Evolutionary conservation across 2,888 invertebrate genomes (phyloP).

Genomic region (Tineola bisselliella): DNA sequence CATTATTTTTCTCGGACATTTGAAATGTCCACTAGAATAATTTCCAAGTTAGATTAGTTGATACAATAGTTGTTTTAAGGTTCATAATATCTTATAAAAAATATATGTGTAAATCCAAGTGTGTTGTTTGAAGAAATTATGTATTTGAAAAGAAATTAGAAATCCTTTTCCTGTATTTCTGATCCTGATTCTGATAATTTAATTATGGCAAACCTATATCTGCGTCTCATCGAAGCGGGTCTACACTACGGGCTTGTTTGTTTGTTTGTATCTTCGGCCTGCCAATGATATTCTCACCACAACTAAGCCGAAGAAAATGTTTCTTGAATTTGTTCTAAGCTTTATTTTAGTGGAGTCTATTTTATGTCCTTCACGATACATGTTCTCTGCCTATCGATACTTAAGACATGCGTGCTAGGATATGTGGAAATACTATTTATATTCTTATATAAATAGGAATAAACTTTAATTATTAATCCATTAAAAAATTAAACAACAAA

Average conservation of each 20-base stretch:
- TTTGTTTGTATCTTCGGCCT: slow-evolving; percentile 46
- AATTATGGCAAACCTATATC: background rate
- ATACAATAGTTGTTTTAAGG: no score
- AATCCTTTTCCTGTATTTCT: background rate
- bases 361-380: background rate
- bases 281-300: slow-evolving; percentile 55
- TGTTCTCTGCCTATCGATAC: background rate
- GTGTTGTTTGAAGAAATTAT: no score
- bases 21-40: no score
- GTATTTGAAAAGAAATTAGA: no score
- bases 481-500: no score
- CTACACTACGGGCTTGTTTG: slow-evolving; percentile 19
- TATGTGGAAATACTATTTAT: background rate
- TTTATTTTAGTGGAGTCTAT: slow-evolving; percentile 6
- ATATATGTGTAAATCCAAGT: no score
- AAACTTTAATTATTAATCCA: no score
- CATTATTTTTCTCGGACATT: background rate
- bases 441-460: background rate
- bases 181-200: background rate
- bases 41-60: no score
- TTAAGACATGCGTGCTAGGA: background rate
- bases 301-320: slow-evolving; percentile 11
- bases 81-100: no score
- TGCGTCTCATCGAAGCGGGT: slow-evolving; percentile 8
- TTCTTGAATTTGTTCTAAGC: slow-evolving; percentile 12